phyloP scores from a whole-genome alignment of 2,888 invertebrate genomes.

The Protophormia terraenovae region DNA sequence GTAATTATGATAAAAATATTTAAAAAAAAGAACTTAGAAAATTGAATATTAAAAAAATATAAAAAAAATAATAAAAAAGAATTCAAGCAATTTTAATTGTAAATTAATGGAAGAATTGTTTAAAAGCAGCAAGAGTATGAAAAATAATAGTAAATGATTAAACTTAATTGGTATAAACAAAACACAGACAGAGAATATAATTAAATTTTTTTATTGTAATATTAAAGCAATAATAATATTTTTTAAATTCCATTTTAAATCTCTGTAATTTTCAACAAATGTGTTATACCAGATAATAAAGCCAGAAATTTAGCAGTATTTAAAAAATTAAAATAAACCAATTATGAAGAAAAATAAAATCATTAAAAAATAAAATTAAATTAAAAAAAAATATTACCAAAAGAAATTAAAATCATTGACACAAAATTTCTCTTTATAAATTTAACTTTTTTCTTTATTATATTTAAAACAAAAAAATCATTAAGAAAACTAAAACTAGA shows the following conservation, averaged over 20 bases:
- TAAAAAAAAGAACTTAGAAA: not conserved
- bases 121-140: not conserved
- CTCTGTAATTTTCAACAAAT: not conserved
- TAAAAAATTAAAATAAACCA: not conserved
- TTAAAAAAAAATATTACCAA: not conserved
- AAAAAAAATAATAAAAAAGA: not conserved
- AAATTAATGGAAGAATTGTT: constrained; percentile 59
- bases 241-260: not conserved
- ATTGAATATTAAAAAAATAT: not conserved
- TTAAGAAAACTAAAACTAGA: too few species aligned
- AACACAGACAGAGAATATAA: constrained; percentile 7
- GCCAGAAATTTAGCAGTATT: constrained; percentile 36
- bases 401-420: not conserved
- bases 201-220: not conserved
- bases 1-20: not conserved
- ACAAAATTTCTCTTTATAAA: constrained; percentile 34
- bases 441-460: constrained; percentile 43
- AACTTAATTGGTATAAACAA: not conserved
- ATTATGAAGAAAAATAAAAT: not conserved
- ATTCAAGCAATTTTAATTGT: constrained; percentile 67
- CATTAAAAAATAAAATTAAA: constrained; percentile 3
- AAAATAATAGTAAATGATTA: not conserved
- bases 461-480: constrained; percentile 22
- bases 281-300: not conserved
- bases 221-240: constrained; percentile 15